Conservation (phyloP, 2,797 vertebrate species). For the Clarias platycephalus region DNA sequence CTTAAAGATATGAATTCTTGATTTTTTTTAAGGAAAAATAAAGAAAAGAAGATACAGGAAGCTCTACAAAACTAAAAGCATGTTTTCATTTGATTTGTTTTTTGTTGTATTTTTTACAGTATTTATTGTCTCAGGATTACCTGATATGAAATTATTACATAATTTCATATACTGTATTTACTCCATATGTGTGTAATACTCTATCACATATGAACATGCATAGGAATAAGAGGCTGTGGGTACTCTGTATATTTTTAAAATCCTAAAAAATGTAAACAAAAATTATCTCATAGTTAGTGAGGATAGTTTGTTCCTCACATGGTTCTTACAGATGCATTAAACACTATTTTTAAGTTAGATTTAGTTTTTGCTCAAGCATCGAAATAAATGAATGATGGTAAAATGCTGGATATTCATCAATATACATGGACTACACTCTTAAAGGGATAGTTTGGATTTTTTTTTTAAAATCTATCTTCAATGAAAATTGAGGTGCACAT, state of each 20-base stretch:
- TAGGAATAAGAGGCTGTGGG: background rate
- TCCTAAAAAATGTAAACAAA: background rate
- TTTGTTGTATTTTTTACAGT: background rate
- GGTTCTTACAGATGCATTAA: background rate
- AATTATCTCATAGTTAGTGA: no score
- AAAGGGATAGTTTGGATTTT: background rate
- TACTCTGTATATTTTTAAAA: background rate
- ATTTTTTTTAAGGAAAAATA: background rate
- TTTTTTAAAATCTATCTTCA: no score
- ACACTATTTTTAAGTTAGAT: background rate
- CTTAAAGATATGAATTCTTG: background rate
- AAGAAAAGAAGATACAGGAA: background rate
- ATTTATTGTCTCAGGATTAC: constrained; percentile 56
- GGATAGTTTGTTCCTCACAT: no score
- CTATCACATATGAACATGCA: constrained; percentile 40
- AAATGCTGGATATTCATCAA: background rate
- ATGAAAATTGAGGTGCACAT: no score
- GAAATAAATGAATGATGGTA: background rate
- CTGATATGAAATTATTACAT: no score
- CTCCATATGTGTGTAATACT: constrained; percentile 63
- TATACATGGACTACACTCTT: background rate
- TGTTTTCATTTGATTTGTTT: constrained; percentile 61
- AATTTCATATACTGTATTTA: constrained; percentile 57
- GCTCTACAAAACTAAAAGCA: constrained; percentile 44
- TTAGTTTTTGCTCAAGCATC: background rate